Evolutionary conservation across 2,888 invertebrate genomes (phyloP).

Genomic region (Apodemia zela): DNA sequence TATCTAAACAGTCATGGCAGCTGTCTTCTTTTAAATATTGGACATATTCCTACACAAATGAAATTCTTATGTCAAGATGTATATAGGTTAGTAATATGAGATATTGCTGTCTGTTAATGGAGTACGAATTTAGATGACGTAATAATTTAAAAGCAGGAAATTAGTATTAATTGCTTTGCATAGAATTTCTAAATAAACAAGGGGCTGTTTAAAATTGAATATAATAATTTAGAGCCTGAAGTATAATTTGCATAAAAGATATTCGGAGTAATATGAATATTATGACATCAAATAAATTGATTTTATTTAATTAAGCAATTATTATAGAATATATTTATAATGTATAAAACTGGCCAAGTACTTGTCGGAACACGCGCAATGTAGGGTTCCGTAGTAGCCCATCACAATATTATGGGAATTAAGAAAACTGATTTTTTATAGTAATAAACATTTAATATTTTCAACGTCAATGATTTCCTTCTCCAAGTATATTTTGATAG

Average conservation of each 20-base stretch:
- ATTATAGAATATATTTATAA: too few species aligned
- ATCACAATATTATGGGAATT: too few species aligned
- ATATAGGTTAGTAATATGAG: slow-evolving; percentile 19
- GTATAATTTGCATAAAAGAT: not conserved
- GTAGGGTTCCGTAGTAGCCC: too few species aligned
- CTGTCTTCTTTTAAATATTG: slow-evolving; percentile 56
- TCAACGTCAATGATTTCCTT: too few species aligned
- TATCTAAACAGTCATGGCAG: slow-evolving; percentile 70
- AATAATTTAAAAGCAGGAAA: slow-evolving; percentile 10
- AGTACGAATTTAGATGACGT: slow-evolving; percentile 11
- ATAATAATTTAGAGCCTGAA: not conserved
- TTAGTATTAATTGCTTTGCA: slow-evolving; percentile 7
- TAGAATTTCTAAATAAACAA: not conserved
- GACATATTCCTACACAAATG: slow-evolving; percentile 57
- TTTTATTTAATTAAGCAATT: too few species aligned
- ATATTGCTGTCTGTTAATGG: slow-evolving; percentile 16
- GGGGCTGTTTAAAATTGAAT: not conserved
- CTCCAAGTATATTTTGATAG: too few species aligned
- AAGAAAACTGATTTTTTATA: too few species aligned
- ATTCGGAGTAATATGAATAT: too few species aligned
- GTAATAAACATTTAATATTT: too few species aligned
- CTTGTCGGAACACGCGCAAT: too few species aligned
- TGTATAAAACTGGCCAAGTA: too few species aligned
- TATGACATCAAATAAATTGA: too few species aligned
- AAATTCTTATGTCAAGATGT: slow-evolving; percentile 51